phyloP scores from a whole-genome alignment of 2,888 invertebrate genomes.

The Cheilosia vulpina region DNA sequence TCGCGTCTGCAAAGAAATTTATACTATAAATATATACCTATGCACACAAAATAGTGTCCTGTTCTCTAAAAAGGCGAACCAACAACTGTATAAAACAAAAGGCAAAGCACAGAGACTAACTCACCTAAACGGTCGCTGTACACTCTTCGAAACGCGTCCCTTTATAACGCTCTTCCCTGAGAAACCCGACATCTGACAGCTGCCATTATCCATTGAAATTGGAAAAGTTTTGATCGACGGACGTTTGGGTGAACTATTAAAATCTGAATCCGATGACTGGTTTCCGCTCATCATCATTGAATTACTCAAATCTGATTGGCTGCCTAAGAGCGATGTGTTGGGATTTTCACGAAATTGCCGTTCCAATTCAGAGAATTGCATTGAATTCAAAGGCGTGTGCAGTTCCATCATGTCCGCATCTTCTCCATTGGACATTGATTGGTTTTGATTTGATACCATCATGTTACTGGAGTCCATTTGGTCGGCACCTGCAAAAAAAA shows the following conservation, averaged over 20 bases:
- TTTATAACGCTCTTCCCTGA: constrained; percentile 80
- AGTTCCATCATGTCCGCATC: constrained; percentile 82
- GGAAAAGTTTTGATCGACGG: constrained; percentile 77
- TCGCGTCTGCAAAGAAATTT: constrained; percentile 79
- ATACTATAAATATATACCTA: too few species aligned
- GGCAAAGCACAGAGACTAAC: neutral
- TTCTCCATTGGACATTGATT: constrained; percentile 76
- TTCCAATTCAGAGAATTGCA: constrained; percentile 80
- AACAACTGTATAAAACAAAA: neutral
- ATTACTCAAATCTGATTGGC: constrained; percentile 55
- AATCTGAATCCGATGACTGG: constrained; percentile 59
- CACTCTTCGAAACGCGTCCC: constrained; percentile 81
- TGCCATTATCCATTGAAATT: constrained; percentile 57
- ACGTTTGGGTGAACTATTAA: constrained; percentile 61
- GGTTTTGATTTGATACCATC: constrained; percentile 78
- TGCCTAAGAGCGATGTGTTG: constrained; percentile 46
- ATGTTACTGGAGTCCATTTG: constrained; percentile 80
- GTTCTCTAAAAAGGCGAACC: neutral
- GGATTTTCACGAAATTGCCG: constrained; percentile 78
- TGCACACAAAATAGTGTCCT: neutral
- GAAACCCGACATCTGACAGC: constrained; percentile 59
- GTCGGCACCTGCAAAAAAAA: constrained; percentile 76
- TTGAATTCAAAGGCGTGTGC: constrained; percentile 79
- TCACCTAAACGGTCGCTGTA: constrained; percentile 78
- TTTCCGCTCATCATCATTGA: constrained; percentile 60